These are phyloP conservation scores for Metridium senile DNA, from an alignment of 92 coral and sea anemone genomes.

Conservation along the genomic window DNA sequence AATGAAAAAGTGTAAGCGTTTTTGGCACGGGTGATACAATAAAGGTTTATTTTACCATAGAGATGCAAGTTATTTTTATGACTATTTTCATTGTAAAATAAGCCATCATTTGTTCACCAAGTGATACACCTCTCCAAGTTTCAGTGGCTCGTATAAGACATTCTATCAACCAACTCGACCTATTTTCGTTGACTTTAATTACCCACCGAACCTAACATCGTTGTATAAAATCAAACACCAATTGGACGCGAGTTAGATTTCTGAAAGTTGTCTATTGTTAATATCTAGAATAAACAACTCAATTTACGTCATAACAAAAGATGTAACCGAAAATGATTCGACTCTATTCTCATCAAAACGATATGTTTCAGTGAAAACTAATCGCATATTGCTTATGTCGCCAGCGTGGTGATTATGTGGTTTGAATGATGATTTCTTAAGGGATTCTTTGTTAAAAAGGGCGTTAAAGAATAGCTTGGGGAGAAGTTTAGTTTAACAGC, in stretches of 20 bases:
- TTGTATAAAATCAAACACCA: not conserved
- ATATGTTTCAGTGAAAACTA: not conserved
- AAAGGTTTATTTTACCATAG: not conserved
- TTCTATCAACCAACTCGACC: not conserved
- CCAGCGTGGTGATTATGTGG: not conserved
- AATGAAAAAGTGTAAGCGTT: not conserved
- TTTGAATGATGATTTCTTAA: not conserved
- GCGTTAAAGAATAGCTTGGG: not conserved
- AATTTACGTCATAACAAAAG: not conserved
- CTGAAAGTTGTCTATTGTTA: not conserved
- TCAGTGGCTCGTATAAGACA: not conserved
- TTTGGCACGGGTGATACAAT: not conserved
- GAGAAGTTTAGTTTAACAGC: not conserved
- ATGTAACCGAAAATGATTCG: not conserved
- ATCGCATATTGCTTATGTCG: not conserved
- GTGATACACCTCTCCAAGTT: not conserved
- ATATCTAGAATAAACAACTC: not conserved
- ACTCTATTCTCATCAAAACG: not conserved
- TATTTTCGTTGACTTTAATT: not conserved
- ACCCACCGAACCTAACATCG: not conserved
- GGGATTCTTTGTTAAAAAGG: not conserved
- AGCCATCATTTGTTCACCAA: constrained; percentile 1
- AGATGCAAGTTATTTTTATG: constrained; percentile 4
- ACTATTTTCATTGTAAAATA: constrained; percentile 6
- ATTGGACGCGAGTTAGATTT: not conserved